These are phyloP conservation scores for Drosophila ananassae DNA, from an alignment of 1,140 invertebrate genomes.

Conservation along the genomic window DNA sequence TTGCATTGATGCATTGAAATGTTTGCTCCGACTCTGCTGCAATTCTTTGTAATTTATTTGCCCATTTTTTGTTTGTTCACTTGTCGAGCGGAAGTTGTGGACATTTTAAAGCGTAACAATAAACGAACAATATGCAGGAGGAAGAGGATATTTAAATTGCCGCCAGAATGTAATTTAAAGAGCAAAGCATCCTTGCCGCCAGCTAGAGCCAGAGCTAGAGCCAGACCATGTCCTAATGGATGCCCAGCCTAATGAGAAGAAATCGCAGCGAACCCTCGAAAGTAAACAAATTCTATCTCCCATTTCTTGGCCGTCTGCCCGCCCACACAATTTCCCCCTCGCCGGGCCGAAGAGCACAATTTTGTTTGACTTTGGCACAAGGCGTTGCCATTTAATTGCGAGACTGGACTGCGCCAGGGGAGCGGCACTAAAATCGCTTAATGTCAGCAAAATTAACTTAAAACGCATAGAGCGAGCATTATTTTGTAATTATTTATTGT, in stretches of 20 bases:
- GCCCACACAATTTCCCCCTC: slow-evolving; percentile 48
- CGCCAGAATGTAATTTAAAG: slow-evolving; percentile 11
- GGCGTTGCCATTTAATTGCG: slow-evolving; percentile 75
- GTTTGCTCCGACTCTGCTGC: slow-evolving; percentile 29
- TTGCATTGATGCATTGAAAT: slow-evolving; percentile 60
- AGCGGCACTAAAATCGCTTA: slow-evolving; percentile 75
- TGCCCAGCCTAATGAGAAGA: slow-evolving; percentile 37
- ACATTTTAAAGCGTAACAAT: slow-evolving; percentile 51
- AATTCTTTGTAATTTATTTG: slow-evolving; percentile 44
- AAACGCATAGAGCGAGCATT: slow-evolving; percentile 82
- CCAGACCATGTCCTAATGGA: not conserved
- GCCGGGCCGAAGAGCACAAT: slow-evolving; percentile 16
- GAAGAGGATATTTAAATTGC: slow-evolving; percentile 16
- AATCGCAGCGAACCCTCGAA: slow-evolving; percentile 40
- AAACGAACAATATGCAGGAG: slow-evolving; percentile 29
- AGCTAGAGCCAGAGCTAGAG: not conserved
- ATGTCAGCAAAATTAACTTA: slow-evolving; percentile 82
- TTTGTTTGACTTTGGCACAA: slow-evolving; percentile 64
- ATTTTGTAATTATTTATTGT: slow-evolving; percentile 82
- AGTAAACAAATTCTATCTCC: slow-evolving; percentile 33
- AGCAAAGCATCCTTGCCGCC: not conserved
- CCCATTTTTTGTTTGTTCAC: slow-evolving; percentile 20
- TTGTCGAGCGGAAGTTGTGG: slow-evolving; percentile 47
- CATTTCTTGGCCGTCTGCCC: slow-evolving; percentile 61
- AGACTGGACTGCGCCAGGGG: slow-evolving; percentile 28